Base-by-base conservation (phyloP, 2,113 vertebrate genomes). In the Puffinus mauretanicus region DNA sequence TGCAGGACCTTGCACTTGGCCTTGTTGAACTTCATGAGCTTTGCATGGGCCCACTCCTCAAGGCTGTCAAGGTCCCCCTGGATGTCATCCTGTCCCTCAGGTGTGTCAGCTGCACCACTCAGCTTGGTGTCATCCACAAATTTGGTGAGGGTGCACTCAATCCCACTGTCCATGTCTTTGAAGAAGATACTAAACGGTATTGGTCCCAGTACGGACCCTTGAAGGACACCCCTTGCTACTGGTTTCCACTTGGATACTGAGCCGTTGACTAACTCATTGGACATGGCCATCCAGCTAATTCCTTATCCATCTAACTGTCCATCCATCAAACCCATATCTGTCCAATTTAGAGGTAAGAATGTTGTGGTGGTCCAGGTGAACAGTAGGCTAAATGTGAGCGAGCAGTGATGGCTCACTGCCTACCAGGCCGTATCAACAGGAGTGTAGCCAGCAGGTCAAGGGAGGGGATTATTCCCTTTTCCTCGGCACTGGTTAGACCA, bases 21-120 rank as follows among this genome's bases (percentile, higher is more conserved):
- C 11, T 61, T 14, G 36, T 29, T 51, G 11, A 22, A 61, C 30
- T 7, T 61, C 30, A n/a, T 22, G 24, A 52, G 4, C 16, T 72
- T 84, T 3, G 1, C 18, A 8, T 0, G 1, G 27, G 5, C 13
- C 17, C 34, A 26, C n/a, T 19, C 11, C 42, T 60, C 0, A 1
- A 20, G 25, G 12, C 4, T 71, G 20, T 84, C 30, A 2, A 10
- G 57, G 46, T 83, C 11, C 26, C 25, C 29, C 27, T 16, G 10
- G 36, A 34, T 64, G 47, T 2, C 22, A 34, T 42, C 58, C 29
- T 1, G 0, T 40, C n/a, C 36, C 13, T 65, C 16, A 7, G 14
- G 16, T 0, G 2, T n/a, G 19, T 61, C 16, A 6, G 5, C 19
- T 0, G 0, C 67, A 72, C 47, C 32, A 3, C 24, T 19, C 52